phyloP scores from a whole-genome alignment of 2,797 vertebrate species.

The Cheirogaleus major region DNA sequence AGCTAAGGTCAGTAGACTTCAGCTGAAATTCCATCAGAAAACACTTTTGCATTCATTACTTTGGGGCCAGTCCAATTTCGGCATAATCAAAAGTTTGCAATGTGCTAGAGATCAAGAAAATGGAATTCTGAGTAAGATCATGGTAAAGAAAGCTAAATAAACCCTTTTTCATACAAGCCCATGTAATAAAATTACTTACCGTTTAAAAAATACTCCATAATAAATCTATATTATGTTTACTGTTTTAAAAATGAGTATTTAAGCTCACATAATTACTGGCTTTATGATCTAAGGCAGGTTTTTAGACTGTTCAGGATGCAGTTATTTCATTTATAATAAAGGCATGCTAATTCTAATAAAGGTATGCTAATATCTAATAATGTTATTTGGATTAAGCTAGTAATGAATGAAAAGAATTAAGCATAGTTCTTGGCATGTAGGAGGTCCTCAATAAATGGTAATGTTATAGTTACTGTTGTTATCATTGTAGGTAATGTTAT shows the following conservation, averaged over 20 bases:
- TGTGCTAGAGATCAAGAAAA: neutral
- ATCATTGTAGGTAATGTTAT: neutral
- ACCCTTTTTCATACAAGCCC: neutral
- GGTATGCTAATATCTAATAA: neutral
- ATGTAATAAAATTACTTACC: neutral
- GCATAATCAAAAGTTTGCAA: neutral
- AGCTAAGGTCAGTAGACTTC: neutral
- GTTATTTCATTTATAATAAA: neutral
- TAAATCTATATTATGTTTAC: neutral
- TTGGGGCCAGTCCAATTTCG: neutral
- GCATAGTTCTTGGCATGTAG: neutral
- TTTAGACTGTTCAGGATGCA: neutral
- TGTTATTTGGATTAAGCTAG: neutral
- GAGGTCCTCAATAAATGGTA: neutral
- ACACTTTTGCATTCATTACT: neutral
- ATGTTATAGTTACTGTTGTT: neutral
- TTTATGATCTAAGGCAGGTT: neutral
- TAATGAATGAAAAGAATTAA: neutral
- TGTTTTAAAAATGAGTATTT: neutral
- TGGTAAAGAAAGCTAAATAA: neutral
- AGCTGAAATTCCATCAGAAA: neutral
- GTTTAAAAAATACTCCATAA: neutral
- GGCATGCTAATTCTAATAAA: neutral
- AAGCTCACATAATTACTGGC: neutral
- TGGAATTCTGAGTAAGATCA: neutral